Evolutionary conservation across 2,888 invertebrate species (phyloP), one percentile per base, ranked within the genome.

Genomic region (Drosophila aldrichi): DNA sequence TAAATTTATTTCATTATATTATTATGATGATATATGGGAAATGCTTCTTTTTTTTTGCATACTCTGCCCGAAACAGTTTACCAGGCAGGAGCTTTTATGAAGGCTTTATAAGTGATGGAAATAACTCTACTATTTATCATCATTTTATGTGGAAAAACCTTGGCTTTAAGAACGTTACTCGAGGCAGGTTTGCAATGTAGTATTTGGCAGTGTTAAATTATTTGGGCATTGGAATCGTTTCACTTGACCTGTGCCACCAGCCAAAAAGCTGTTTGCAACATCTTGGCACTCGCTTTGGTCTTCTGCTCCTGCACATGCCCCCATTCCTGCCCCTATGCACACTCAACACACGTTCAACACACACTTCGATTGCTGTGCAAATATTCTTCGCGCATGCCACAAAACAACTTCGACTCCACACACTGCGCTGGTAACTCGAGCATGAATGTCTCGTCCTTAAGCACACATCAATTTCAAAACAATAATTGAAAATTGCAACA

Each of bases 401-500:
- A 58, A 67, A 63, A 77, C 51, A 72, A 59, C 36, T 36, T 58
- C 46, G 61, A 54, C 64, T 46, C 41, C n/a, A 40, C n/a, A n/a
- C n/a, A n/a, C n/a, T n/a, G 52, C 40, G 43, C 51, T 58, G 40
- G 69, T 70, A 81, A 82, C 69, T 81, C 74, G 70, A 83, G 80
- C 82, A 73, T 75, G 82, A 76, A 80, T 75, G 77, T 70, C 75
- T 78, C 63, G 70, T 83, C 74, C 76, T 82, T 79, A 86, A 88
- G 81, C 83, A 86, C 86, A 82, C 86, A 86, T 86, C 86, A 81
- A 86, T 86, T 86, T 78, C 77, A 77, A 86, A 88, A 81, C 86
- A 86, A 88, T 88, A 86, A 88, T 86, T 86, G 88, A 88, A 88
- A 82, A 86, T 81, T 86, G 89, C 86, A 82, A 82, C 86, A 88